phyloP scores from a whole-genome alignment of 1,140 invertebrate species.

The Neotoxoptera formosana region DNA sequence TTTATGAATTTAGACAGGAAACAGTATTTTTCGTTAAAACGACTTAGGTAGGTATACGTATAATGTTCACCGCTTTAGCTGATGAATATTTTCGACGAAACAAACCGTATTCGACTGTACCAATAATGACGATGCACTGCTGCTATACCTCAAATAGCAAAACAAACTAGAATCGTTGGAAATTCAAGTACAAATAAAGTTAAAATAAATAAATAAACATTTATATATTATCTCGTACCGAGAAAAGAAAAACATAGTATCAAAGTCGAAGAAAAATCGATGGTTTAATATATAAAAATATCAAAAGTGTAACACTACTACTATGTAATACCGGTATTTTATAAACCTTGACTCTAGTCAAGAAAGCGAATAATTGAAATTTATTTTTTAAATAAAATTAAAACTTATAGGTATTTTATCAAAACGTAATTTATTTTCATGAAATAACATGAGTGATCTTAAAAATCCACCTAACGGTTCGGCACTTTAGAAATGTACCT shows the following conservation, averaged over 20 bases:
- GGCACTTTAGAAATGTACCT: background rate
- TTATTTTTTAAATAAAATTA: background rate
- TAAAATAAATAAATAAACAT: background rate
- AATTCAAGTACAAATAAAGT: background rate
- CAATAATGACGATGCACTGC: background rate
- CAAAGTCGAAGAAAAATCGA: conserved; percentile 1
- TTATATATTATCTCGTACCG: background rate
- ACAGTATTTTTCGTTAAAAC: background rate
- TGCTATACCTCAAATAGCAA: background rate
- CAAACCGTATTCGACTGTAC: background rate
- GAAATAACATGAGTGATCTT: background rate
- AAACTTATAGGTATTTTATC: background rate
- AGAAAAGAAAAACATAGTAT: background rate
- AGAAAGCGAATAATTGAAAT: background rate
- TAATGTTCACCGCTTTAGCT: background rate
- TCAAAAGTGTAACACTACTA: background rate
- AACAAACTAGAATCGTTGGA: background rate
- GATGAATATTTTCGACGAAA: background rate
- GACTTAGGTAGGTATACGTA: background rate
- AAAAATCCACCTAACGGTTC: background rate
- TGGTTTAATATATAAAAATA: background rate
- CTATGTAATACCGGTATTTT: background rate
- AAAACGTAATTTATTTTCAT: background rate
- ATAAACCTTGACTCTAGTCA: background rate
- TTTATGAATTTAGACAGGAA: background rate